A percentile compares a stretch with the other conserved stretches of the same genome.
Conservation (phyloP, 1,140 invertebrate genomes). For the Glomeris maerens region DNA sequence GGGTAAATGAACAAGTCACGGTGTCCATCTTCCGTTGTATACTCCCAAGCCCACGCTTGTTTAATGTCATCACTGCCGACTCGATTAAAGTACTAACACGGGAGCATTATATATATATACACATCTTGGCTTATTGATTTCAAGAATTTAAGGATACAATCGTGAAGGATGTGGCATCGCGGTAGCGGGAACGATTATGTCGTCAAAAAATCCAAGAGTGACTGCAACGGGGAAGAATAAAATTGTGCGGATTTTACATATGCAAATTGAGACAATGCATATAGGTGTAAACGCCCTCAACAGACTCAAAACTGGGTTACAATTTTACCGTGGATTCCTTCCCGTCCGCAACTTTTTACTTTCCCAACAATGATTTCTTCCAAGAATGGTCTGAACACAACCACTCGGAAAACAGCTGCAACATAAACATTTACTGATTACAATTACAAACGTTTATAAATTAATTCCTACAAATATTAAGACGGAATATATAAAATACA, state of each 20-base stretch:
- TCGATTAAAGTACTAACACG: constrained; percentile 2
- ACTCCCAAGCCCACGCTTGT: constrained; percentile 91
- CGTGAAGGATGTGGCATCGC: constrained; percentile 75
- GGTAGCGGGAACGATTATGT: constrained; percentile 77
- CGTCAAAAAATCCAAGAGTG: constrained; percentile 86
- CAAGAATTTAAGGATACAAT: constrained; percentile 41
- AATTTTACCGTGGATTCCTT: constrained; percentile 76
- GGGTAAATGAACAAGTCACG: constrained; percentile 82
- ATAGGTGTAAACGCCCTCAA: neutral
- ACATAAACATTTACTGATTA: neutral
- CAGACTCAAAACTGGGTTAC: neutral
- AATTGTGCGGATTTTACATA: constrained; percentile 3
- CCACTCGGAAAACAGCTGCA: constrained; percentile 67
- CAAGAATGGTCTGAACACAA: constrained; percentile 82
- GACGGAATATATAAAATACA: too few species aligned
- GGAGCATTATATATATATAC: neutral
- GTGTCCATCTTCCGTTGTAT: constrained; percentile 63
- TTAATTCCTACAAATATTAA: neutral
- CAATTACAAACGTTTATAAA: too few species aligned
- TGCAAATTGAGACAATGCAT: neutral
- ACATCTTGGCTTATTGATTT: neutral
- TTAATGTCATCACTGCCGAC: constrained; percentile 60
- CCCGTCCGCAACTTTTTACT: constrained; percentile 73
- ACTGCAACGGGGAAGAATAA: constrained; percentile 41
- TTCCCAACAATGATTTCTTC: constrained; percentile 86